These are phyloP conservation scores for Pseudococcus viburni DNA, from an alignment of 2,888 invertebrate species.

Conservation along the genomic window DNA sequence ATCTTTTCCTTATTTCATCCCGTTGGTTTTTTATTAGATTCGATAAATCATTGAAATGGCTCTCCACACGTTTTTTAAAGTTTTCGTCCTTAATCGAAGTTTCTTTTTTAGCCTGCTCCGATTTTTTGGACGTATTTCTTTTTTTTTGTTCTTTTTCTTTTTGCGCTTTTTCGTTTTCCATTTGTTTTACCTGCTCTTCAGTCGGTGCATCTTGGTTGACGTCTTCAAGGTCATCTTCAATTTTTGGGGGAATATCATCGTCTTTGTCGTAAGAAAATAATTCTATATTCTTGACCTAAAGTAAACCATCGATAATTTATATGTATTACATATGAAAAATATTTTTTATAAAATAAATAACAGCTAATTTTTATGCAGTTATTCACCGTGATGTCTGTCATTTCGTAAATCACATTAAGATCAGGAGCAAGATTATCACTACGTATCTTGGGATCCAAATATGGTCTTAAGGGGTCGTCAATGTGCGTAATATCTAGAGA, in stretches of 20 bases:
- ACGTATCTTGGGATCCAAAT: background rate
- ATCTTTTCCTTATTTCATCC: background rate
- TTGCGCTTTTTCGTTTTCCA: background rate
- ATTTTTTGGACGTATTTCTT: background rate
- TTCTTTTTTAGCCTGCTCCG: background rate
- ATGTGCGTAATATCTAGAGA: background rate
- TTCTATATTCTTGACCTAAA: background rate
- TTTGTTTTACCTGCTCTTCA: background rate
- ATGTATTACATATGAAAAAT: background rate
- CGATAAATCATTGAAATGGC: background rate
- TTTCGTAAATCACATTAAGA: background rate
- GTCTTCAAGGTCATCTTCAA: background rate
- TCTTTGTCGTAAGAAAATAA: background rate
- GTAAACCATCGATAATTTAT: background rate
- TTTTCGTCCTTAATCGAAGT: background rate
- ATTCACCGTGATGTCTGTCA: background rate
- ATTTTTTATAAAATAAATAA: too few species aligned
- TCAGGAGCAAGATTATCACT: slow-evolving; percentile 1
- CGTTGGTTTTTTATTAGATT: background rate
- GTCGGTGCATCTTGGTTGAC: background rate
- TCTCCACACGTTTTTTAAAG: background rate
- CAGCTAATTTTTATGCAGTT: background rate
- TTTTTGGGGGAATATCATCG: background rate
- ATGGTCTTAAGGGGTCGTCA: background rate
- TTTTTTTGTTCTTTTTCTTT: background rate